Conservation (phyloP, 1,140 invertebrate species). For the Microplitis mediator region DNA sequence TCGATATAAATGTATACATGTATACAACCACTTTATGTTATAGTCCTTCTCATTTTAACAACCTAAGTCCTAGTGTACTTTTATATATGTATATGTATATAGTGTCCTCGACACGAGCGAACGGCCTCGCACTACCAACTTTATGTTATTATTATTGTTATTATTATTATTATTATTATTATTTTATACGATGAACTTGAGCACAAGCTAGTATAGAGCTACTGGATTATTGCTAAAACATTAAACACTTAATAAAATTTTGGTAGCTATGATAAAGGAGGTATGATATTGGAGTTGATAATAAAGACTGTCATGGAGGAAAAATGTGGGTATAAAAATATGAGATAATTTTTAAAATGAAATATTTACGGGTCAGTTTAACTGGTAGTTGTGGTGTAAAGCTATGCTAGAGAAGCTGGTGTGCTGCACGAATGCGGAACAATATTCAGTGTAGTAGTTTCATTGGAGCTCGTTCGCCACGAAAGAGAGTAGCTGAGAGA, state of each 20-base stretch:
- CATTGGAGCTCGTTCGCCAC: neutral
- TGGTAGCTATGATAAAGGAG: too few species aligned
- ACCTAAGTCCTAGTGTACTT: neutral
- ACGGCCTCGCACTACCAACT: conserved; percentile 12
- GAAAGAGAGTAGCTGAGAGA: neutral
- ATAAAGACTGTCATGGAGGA: too few species aligned
- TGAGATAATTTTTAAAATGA: neutral
- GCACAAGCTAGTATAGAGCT: too few species aligned
- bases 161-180: neutral
- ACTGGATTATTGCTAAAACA: too few species aligned
- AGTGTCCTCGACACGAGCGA: conserved; percentile 17
- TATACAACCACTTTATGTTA: neutral
- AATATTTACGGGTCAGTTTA: neutral
- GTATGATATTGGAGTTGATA: neutral
- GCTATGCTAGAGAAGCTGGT: too few species aligned
- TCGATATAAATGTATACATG: neutral
- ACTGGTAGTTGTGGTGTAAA: too few species aligned
- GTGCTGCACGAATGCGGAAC: too few species aligned
- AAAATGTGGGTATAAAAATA: too few species aligned
- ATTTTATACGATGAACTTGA: too few species aligned
- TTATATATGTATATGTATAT: too few species aligned
- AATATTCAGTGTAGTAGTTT: neutral
- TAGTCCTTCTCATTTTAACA: neutral
- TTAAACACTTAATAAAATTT: too few species aligned
- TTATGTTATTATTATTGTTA: neutral